phyloP scores from a whole-genome alignment of 2,888 invertebrate species.

The Athetis lepigone region DNA sequence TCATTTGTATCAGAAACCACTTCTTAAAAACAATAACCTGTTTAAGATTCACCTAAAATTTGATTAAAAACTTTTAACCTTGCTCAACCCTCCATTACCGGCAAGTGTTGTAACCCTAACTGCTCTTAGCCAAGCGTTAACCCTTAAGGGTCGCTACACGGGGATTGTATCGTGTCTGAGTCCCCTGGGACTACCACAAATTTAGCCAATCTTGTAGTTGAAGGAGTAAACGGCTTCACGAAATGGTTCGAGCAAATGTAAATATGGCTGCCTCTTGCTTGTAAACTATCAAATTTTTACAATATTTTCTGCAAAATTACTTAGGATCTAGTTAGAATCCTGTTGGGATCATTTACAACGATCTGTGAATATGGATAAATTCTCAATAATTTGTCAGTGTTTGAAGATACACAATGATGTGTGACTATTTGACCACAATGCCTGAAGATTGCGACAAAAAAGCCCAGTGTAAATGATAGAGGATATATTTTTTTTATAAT shows the following conservation, averaged over 20 bases:
- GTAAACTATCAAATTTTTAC: too few species aligned
- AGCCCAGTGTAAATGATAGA: too few species aligned
- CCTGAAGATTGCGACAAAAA: too few species aligned
- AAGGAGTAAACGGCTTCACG: slow-evolving; percentile 24
- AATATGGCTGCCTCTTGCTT: slow-evolving; percentile 15
- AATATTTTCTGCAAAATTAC: too few species aligned
- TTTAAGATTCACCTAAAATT: background rate
- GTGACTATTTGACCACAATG: too few species aligned
- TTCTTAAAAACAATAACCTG: background rate
- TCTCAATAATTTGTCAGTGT: too few species aligned
- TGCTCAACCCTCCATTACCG: slow-evolving; percentile 21
- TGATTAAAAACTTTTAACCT: background rate
- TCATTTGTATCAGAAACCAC: background rate
- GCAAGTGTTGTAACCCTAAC: slow-evolving; percentile 38
- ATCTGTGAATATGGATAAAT: too few species aligned
- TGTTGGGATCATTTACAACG: too few species aligned
- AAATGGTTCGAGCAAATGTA: slow-evolving; percentile 35
- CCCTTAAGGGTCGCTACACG: slow-evolving; percentile 28
- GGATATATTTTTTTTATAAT: too few species aligned
- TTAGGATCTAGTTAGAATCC: too few species aligned
- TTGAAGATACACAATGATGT: too few species aligned
- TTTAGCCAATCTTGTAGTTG: slow-evolving; percentile 27
- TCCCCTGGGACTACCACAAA: slow-evolving; percentile 31
- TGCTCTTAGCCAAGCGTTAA: slow-evolving; percentile 36
- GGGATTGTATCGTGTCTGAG: slow-evolving; percentile 25